These are phyloP conservation scores for Ectropis crepuscularia DNA, from an alignment of 2,888 invertebrate genomes.

Conservation along the genomic window DNA sequence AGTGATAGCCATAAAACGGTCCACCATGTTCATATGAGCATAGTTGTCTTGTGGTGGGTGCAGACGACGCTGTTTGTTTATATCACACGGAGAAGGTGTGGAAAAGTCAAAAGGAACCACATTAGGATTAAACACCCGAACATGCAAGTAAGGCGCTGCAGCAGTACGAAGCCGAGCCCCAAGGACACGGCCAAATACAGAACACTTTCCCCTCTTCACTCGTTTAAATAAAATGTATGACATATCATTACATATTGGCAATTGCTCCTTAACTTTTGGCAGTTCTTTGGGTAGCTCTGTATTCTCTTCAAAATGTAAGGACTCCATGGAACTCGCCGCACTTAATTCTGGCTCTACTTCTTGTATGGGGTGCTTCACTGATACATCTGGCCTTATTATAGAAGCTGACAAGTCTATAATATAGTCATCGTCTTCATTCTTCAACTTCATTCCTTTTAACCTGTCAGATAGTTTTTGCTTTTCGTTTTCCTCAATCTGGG, in stretches of 20 bases:
- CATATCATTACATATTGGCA: slow-evolving; percentile 66
- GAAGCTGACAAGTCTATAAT: slow-evolving; percentile 70
- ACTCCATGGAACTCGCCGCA: slow-evolving; percentile 63
- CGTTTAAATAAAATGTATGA: slow-evolving; percentile 62
- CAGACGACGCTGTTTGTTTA: slow-evolving; percentile 59
- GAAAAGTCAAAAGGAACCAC: slow-evolving; percentile 65
- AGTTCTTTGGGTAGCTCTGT: slow-evolving; percentile 18
- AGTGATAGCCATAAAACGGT: slow-evolving; percentile 38
- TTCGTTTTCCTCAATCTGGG: slow-evolving; percentile 58
- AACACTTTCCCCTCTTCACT: slow-evolving; percentile 58
- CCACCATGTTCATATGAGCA: slow-evolving; percentile 38
- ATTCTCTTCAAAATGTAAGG: slow-evolving; percentile 50
- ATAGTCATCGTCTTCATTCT: slow-evolving; percentile 51
- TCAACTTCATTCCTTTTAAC: slow-evolving; percentile 50
- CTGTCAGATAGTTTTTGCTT: slow-evolving; percentile 53
- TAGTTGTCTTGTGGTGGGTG: slow-evolving; percentile 46
- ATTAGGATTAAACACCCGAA: slow-evolving; percentile 44
- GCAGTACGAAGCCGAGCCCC: slow-evolving; percentile 58
- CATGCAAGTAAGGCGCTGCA: slow-evolving; percentile 64
- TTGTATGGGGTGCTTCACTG: slow-evolving; percentile 22
- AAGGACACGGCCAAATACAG: slow-evolving; percentile 69
- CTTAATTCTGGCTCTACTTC: slow-evolving; percentile 44
- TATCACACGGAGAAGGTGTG: slow-evolving; percentile 70
- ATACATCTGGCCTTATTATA: slow-evolving; percentile 51
- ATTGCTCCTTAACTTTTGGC: slow-evolving; percentile 41